A percentile compares a stretch with the other conserved stretches of the same genome.
These are phyloP conservation scores for Coelopa frigida DNA, from an alignment of 1,140 invertebrate genomes.

Conservation along the genomic window DNA sequence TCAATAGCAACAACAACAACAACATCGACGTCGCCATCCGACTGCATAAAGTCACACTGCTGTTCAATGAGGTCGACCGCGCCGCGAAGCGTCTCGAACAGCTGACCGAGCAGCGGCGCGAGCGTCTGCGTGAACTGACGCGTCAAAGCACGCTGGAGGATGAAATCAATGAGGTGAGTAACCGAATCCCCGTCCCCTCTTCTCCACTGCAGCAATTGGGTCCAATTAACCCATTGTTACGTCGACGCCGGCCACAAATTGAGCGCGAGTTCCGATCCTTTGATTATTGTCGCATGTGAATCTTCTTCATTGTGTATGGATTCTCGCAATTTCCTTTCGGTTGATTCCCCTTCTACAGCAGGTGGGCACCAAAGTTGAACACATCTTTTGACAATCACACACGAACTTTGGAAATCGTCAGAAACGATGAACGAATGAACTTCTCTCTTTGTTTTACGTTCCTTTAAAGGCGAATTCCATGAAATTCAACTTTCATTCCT, in stretches of 20 bases:
- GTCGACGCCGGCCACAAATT: not conserved
- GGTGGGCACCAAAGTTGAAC: no score
- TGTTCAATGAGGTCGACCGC: conserved; percentile 50
- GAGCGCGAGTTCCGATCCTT: not conserved
- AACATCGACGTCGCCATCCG: conserved; percentile 30
- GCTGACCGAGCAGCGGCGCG: conserved; percentile 49
- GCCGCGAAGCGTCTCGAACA: conserved; percentile 50
- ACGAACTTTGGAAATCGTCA: no score
- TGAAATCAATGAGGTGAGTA: conserved; percentile 53
- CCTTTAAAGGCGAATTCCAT: no score
- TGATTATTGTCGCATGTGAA: conserved; percentile 1
- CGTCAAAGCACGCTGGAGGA: conserved; percentile 49
- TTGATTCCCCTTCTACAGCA: no score
- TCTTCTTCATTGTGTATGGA: no score
- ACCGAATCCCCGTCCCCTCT: not conserved
- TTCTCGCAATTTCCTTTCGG: no score
- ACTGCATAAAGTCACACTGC: conserved; percentile 45
- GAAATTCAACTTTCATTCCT: no score
- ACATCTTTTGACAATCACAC: no score
- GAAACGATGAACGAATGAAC: no score
- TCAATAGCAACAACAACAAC: conserved; percentile 10
- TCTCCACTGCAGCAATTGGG: not conserved
- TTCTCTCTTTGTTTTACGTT: no score
- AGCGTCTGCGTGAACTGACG: conserved; percentile 49
- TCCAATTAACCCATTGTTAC: not conserved